These are phyloP conservation scores for Aproaerema taeniolella DNA, from an alignment of 2,888 invertebrate genomes.

Conservation along the genomic window DNA sequence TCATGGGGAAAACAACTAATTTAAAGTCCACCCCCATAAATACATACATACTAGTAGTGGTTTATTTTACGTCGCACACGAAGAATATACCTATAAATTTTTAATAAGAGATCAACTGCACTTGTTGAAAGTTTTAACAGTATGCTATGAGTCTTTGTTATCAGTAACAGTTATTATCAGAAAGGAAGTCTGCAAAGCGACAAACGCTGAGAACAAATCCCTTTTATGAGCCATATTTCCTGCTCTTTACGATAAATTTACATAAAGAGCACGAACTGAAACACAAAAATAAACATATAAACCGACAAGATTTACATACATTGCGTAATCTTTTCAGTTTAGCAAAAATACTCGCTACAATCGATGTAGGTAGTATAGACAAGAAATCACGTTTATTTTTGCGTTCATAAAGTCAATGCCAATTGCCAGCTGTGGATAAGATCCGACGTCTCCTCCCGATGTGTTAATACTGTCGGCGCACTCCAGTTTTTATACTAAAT, in stretches of 20 bases:
- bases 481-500: slow-evolving; percentile 12
- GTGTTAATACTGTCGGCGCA: slow-evolving; percentile 33
- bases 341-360: slow-evolving; percentile 30
- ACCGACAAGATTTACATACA: slow-evolving; percentile 12
- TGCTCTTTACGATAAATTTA: too few relatives aligned
- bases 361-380: slow-evolving; percentile 28
- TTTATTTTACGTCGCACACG: too few relatives aligned
- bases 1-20: too few relatives aligned
- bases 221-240: background rate
- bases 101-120: too few relatives aligned
- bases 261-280: background rate
- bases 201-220: background rate
- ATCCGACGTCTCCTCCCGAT: slow-evolving; percentile 25
- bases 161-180: too few relatives aligned
- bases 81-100: too few relatives aligned
- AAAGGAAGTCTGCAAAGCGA: too few relatives aligned
- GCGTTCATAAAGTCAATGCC: slow-evolving; percentile 54
- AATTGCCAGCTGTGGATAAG: slow-evolving; percentile 30
- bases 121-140: too few relatives aligned
- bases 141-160: too few relatives aligned
- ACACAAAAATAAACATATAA: slow-evolving; percentile 5
- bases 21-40: too few relatives aligned
- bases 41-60: too few relatives aligned
- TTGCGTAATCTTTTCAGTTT: slow-evolving; percentile 30
- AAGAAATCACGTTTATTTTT: slow-evolving; percentile 59